phyloP scores from a whole-genome alignment of 1,140 invertebrate species.

The Pissodes strobi region DNA sequence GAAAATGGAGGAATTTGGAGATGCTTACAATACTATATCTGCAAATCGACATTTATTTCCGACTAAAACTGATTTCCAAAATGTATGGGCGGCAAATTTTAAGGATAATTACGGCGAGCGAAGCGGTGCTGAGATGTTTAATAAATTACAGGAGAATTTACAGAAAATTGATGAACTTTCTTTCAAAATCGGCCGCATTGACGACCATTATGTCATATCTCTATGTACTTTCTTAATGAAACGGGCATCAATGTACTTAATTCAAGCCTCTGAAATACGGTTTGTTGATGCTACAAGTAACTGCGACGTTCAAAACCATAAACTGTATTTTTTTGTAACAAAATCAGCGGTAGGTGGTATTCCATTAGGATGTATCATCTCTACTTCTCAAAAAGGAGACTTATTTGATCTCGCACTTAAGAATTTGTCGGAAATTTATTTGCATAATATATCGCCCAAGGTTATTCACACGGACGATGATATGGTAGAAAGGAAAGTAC shows the following conservation, averaged over 20 bases:
- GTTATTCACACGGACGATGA: constrained; percentile 8
- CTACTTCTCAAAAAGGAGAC: neutral
- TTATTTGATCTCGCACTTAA: neutral
- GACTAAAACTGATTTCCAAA: constrained; percentile 19
- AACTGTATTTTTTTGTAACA: constrained; percentile 32
- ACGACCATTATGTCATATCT: neutral
- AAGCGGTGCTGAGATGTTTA: constrained; percentile 3
- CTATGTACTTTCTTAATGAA: constrained; percentile 27
- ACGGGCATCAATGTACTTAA: constrained; percentile 10
- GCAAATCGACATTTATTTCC: constrained; percentile 11
- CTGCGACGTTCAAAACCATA: constrained; percentile 32
- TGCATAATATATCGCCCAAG: neutral
- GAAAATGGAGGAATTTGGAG: constrained; percentile 19
- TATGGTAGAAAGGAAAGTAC: neutral
- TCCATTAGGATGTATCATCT: constrained; percentile 19
- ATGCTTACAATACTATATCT: constrained; percentile 6
- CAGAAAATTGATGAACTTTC: neutral
- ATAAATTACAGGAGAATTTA: constrained; percentile 19
- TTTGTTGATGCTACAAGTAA: constrained; percentile 27
- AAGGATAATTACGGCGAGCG: constrained; percentile 8
- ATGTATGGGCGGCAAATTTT: constrained; percentile 16
- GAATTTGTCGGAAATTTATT: neutral
- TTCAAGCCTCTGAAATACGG: constrained; percentile 14
- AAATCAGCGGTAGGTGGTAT: constrained; percentile 23
- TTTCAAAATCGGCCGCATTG: constrained; percentile 5